Conservation (phyloP, 2,797 vertebrate genomes). For the Melanogrammus aeglefinus region DNA sequence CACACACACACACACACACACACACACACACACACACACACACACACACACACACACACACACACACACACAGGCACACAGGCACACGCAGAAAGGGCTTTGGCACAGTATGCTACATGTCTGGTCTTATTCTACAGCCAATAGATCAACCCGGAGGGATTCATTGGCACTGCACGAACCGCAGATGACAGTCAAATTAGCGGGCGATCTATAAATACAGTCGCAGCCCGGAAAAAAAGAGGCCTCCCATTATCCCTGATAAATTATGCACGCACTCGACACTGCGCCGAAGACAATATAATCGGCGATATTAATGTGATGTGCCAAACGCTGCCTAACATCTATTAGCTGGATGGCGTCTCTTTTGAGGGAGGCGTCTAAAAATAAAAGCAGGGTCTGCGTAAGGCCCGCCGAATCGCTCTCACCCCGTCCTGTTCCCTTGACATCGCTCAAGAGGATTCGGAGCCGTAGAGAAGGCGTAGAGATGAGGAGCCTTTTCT, state of each 20-base stretch:
- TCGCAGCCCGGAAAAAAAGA: background rate
- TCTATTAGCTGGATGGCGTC: too few species aligned
- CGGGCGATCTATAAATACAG: conserved; percentile 8
- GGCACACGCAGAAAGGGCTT: background rate
- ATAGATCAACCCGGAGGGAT: conserved; percentile 13
- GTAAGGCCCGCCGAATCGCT: too few species aligned
- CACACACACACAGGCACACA: too few species aligned
- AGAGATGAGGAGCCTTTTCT: conserved; percentile 28
- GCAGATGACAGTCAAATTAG: background rate
- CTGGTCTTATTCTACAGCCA: conserved; percentile 16
- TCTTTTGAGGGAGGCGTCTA: too few species aligned
- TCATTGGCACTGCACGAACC: background rate
- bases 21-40: too few species aligned
- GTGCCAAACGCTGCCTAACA: too few species aligned
- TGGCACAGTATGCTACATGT: background rate
- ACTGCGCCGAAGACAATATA: too few species aligned
- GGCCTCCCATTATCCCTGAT: background rate
- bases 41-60: too few species aligned
- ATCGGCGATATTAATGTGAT: too few species aligned
- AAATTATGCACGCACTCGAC: conserved; percentile 6
- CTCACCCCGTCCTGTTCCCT: too few species aligned
- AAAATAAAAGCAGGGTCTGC: too few species aligned
- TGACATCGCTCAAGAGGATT: background rate
- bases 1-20: too few species aligned
- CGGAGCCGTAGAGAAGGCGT: conserved; percentile 14